A percentile compares a stretch with the other conserved stretches of the same genome.
phyloP scores from a whole-genome alignment of 2,888 invertebrate species.

The Plebejus melissa region DNA sequence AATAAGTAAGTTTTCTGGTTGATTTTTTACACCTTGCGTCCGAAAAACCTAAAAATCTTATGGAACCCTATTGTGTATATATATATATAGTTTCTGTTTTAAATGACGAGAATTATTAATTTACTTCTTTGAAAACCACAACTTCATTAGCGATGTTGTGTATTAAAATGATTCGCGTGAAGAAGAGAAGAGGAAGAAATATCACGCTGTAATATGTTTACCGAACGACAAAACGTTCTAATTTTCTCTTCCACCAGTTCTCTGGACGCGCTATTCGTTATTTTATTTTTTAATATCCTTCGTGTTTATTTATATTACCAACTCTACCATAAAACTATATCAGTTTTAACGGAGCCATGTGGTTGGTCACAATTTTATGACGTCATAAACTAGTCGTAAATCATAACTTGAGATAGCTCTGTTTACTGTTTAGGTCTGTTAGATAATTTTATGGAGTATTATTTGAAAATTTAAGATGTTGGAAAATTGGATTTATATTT shows the following conservation, averaged over 20 bases:
- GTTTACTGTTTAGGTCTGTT: background rate
- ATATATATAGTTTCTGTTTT: too few relatives aligned
- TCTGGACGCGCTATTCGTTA: background rate
- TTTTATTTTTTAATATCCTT: slow-evolving; percentile 2
- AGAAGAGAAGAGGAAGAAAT: too few relatives aligned
- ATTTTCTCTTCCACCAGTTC: background rate
- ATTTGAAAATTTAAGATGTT: background rate
- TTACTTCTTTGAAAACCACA: too few relatives aligned
- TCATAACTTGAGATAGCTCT: background rate
- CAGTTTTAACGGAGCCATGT: slow-evolving; percentile 14
- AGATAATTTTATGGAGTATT: background rate
- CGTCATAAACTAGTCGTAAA: slow-evolving; percentile 10
- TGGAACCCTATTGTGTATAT: too few relatives aligned
- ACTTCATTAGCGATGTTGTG: too few relatives aligned
- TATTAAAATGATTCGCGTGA: too few relatives aligned
- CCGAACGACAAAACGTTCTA: background rate
- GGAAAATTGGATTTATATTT: background rate
- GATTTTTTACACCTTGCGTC: too few relatives aligned
- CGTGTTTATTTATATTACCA: background rate
- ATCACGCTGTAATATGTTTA: too few relatives aligned
- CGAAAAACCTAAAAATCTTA: too few relatives aligned
- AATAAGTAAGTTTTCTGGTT: too few relatives aligned
- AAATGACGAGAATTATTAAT: too few relatives aligned
- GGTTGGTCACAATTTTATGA: slow-evolving; percentile 21
- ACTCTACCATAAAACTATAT: background rate